Percentiles rank a stretch among this genome's conserved stretches.
phyloP scores from a whole-genome alignment of 2,888 invertebrate species.

The Hypsopygia costalis region DNA sequence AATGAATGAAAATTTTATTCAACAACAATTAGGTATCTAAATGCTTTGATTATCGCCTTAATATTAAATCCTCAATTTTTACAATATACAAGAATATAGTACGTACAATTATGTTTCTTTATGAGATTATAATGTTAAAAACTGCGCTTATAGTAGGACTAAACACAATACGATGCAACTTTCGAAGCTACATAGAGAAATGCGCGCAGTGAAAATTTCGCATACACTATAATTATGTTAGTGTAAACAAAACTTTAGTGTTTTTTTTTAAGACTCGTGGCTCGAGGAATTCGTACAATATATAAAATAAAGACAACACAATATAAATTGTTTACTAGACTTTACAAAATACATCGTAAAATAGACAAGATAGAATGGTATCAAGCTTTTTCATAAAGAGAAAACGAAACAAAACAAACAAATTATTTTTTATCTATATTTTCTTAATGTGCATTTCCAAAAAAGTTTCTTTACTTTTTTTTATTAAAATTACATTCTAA shows the following conservation, averaged over 20 bases:
- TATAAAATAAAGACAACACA: constrained; percentile 8
- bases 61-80: constrained; percentile 42
- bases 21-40: constrained; percentile 22
- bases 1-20: constrained; percentile 39
- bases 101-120: constrained; percentile 46
- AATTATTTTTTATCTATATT: too few relatives aligned
- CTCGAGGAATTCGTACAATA: constrained; percentile 22
- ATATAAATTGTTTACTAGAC: too few relatives aligned
- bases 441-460: too few relatives aligned
- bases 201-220: constrained; percentile 22
- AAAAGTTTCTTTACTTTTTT: too few relatives aligned
- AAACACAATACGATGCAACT: constrained; percentile 33
- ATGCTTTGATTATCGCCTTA: constrained; percentile 27
- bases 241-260: constrained; percentile 8
- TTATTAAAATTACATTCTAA: too few relatives aligned
- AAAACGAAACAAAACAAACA: too few relatives aligned
- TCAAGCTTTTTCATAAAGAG: too few relatives aligned
- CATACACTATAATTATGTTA: constrained; percentile 12
- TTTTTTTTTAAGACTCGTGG: constrained; percentile 28
- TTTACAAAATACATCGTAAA: too few relatives aligned
- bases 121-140: constrained; percentile 56
- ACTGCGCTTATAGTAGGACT: constrained; percentile 34
- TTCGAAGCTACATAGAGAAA: constrained; percentile 30
- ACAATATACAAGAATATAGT: constrained; percentile 74
- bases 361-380: too few relatives aligned